These are phyloP conservation scores for Venusia cambrica DNA, from an alignment of 2,888 invertebrate genomes.

Conservation along the genomic window DNA sequence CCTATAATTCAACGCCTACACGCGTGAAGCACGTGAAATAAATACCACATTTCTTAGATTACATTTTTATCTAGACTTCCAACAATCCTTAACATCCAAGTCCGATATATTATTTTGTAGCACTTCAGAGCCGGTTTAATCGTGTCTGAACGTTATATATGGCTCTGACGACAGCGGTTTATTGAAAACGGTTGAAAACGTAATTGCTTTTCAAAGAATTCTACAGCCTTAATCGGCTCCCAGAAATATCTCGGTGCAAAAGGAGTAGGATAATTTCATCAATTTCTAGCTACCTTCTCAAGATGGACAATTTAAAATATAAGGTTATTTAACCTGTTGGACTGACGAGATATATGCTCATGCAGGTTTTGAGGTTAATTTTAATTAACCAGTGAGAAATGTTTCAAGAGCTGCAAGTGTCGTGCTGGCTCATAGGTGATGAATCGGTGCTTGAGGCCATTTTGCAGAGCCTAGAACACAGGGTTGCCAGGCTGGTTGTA, in stretches of 20 bases:
- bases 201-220: constrained; percentile 23
- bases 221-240: constrained; percentile 12
- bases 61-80: neutral
- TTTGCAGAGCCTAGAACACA: too few species aligned
- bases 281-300: neutral
- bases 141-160: constrained; percentile 23
- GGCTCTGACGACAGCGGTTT: constrained; percentile 22
- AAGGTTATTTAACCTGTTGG: neutral
- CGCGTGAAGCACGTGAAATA: neutral
- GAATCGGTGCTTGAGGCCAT: too few species aligned
- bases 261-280: constrained; percentile 4
- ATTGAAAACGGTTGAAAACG: constrained; percentile 24
- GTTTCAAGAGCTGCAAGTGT: too few species aligned
- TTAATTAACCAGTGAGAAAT: too few species aligned
- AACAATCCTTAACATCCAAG: neutral
- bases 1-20: too few species aligned
- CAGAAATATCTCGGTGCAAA: constrained; percentile 11
- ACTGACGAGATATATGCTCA: too few species aligned
- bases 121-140: constrained; percentile 13
- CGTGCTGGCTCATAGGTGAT: too few species aligned
- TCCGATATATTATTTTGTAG: constrained; percentile 15
- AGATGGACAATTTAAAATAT: neutral
- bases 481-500: too few species aligned
- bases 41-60: neutral
- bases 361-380: too few species aligned